Percentiles rank a stretch among this genome's conserved stretches.
Conservation (phyloP, 2,797 vertebrate species). For the Poecilia velifera region DNA sequence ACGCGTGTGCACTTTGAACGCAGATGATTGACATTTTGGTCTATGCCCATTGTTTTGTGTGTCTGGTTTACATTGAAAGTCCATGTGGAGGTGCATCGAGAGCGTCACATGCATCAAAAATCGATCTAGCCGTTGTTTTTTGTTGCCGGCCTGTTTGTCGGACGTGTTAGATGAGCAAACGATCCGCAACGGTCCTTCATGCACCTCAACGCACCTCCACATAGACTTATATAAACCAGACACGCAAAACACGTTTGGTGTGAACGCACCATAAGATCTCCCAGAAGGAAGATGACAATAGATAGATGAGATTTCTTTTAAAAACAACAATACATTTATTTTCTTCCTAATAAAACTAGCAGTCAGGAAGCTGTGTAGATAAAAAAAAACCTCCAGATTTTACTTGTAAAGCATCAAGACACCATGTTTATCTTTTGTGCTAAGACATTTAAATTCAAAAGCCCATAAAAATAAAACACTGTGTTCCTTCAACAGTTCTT, state of each 20-base stretch:
- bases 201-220: too few relatives aligned
- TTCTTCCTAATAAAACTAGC: not conserved
- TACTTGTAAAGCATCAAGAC: not conserved
- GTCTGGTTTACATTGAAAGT: too few relatives aligned
- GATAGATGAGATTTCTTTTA: not conserved
- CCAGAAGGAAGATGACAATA: not conserved
- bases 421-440: not conserved
- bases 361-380: not conserved
- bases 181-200: too few relatives aligned
- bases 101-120: too few relatives aligned
- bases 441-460: not conserved
- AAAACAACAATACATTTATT: not conserved
- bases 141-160: too few relatives aligned
- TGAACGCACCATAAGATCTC: not conserved
- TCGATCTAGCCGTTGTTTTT: too few relatives aligned
- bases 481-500: constrained; percentile 24
- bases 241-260: too few relatives aligned
- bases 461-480: constrained; percentile 23
- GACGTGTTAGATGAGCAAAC: accelerated
- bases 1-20: too few relatives aligned
- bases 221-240: too few relatives aligned
- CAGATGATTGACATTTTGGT: too few relatives aligned
- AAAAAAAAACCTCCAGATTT: not conserved
- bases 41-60: too few relatives aligned
- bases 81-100: too few relatives aligned